phyloP scores from a whole-genome alignment of 2,797 vertebrate genomes.

The Helicolenus hilgendorfi region DNA sequence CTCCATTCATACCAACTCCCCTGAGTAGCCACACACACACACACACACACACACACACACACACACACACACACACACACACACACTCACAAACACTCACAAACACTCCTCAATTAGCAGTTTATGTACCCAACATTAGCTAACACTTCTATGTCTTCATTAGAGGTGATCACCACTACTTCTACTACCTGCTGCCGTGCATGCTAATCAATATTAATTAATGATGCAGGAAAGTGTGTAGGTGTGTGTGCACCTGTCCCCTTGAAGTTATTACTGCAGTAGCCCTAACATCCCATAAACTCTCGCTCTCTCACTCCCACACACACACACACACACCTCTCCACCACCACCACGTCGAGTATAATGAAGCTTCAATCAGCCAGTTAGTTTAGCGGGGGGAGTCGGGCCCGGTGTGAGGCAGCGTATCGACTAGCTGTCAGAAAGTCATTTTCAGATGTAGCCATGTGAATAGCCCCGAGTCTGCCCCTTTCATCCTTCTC shows the following conservation, averaged over 20 bases:
- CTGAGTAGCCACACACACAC: background rate
- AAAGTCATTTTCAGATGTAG: constrained; percentile 86
- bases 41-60: background rate
- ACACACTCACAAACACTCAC: background rate
- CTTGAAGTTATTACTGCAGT: constrained; percentile 75
- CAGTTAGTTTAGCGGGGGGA: constrained; percentile 76
- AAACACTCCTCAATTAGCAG: constrained; percentile 8
- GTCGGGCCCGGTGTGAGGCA: constrained; percentile 67
- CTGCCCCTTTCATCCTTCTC: constrained; percentile 72
- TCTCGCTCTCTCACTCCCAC: background rate
- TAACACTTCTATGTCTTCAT: constrained; percentile 73
- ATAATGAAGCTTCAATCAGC: constrained; percentile 87
- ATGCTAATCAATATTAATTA: constrained; percentile 77
- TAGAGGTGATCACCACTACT: constrained; percentile 60
- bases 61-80: background rate
- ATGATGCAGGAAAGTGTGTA: constrained; percentile 35
- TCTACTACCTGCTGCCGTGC: constrained; percentile 45
- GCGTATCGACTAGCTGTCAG: constrained; percentile 88
- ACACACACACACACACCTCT: background rate
- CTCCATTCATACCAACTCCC: constrained; percentile 32
- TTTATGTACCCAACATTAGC: constrained; percentile 58
- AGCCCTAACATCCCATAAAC: constrained; percentile 61
- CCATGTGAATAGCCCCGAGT: constrained; percentile 72
- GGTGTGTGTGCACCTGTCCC: constrained; percentile 33
- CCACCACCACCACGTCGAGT: constrained; percentile 60